Evolutionary conservation across 2,888 invertebrate species (phyloP).

Genomic region (Scaptomyza reducta): DNA sequence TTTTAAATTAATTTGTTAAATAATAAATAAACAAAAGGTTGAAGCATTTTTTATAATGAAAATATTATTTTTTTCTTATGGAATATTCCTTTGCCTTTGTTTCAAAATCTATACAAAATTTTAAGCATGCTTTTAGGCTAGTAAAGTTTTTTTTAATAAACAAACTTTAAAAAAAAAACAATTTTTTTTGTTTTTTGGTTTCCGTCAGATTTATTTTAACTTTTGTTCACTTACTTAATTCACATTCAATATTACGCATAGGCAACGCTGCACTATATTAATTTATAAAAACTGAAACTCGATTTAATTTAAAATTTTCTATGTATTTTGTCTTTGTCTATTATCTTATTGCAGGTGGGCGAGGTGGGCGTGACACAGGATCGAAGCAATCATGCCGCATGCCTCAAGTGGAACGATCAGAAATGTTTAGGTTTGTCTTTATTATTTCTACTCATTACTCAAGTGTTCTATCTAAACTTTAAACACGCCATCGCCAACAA

Average conservation of each 20-base stretch:
- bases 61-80: no score
- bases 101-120: no score
- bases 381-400: slow-evolving; percentile 82
- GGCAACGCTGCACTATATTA: slow-evolving; percentile 4
- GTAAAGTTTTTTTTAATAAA: no score
- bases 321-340: not conserved
- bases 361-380: slow-evolving; percentile 82
- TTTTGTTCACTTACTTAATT: not conserved
- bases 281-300: not conserved
- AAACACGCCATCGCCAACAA: slow-evolving; percentile 72
- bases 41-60: no score
- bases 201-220: no score
- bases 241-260: slow-evolving; percentile 8
- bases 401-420: slow-evolving; percentile 83
- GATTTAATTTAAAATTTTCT: not conserved
- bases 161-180: no score
- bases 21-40: no score
- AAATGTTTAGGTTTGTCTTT: slow-evolving; percentile 85
- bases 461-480: slow-evolving; percentile 69
- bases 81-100: no score
- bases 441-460: slow-evolving; percentile 73
- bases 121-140: not conserved
- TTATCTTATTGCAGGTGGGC: slow-evolving; percentile 79
- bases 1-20: no score
- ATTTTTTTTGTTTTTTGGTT: no score